Base-by-base conservation (phyloP, 2,797 vertebrate genomes). In the Microtus obscurus region DNA sequence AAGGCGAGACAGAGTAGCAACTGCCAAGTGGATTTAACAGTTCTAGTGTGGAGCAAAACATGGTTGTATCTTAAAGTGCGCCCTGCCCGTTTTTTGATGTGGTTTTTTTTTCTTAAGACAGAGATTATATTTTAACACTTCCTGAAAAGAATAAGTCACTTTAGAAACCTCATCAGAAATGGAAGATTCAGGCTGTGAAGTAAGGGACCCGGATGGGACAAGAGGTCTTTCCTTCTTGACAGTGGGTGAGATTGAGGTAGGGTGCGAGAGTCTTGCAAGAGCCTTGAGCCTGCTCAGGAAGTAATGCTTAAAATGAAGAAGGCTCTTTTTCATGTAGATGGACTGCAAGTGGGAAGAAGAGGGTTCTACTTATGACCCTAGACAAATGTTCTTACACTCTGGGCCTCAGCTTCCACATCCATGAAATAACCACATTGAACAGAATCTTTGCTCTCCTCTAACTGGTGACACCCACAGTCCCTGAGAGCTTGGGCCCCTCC, bases 151-250 rank as follows among this genome's bases (percentile, higher is more conserved):
- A 0, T 63, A 95, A 96, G 45, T 92, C 83, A 53, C 71, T 93
- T 96, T 17, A 73, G 61, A 91, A 92, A 71, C 34, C 25, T 76
- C 85, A 74, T 48, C 77, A 79, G 94, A 96, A 51, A 67, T 59
- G 65, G 5, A 23, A 73, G 67, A 53, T 65, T 67, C 14, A 43
- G 74, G 29, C 63, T 40, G n/a, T 19, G 77, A 74, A 89, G 83
- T 73, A n/a, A 87, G 69, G 77, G 78, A 31, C 12, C 48, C 81
- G n/a, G 37, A 56, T 2, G 56, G 48, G 48, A 82, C 76, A 16
- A 87, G 73, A 61, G 16, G n/a, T 5, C 74, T 90, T 93, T 85
- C 83, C 80, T 91, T 65, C 31, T 59, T 19, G 53, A 51, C 7
- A 34, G 82, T 31, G n/a, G 87, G 59, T 4, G 34, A 37, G 34